These are phyloP conservation scores for Entomobrya proxima DNA, from an alignment of 2,888 invertebrate species.

Conservation along the genomic window DNA sequence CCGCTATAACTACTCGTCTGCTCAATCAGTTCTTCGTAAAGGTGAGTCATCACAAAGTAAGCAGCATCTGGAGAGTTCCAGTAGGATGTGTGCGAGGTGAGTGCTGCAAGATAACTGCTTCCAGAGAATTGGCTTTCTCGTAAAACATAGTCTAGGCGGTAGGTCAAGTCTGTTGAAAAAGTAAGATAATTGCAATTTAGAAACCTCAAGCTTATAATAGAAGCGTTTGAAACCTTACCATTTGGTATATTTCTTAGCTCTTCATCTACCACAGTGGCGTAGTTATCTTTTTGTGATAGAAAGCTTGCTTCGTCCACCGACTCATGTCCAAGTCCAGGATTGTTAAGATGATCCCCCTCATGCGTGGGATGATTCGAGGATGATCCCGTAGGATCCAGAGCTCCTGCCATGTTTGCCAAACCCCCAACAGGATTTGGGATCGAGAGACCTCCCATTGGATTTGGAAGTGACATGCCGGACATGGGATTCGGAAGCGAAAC, in stretches of 20 bases:
- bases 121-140: constrained; percentile 80
- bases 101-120: constrained; percentile 81
- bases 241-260: constrained; percentile 62
- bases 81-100: constrained; percentile 83
- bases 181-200: too few relatives aligned
- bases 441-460: constrained; percentile 10
- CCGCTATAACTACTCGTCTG: constrained; percentile 39
- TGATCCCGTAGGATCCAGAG: constrained; percentile 13
- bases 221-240: constrained; percentile 32
- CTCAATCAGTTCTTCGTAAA: constrained; percentile 69
- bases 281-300: constrained; percentile 45
- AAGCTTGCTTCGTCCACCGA: constrained; percentile 37
- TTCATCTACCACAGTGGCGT: constrained; percentile 57
- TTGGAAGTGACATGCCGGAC: neutral
- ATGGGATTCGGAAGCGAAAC: constrained; percentile 15
- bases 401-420: neutral
- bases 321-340: constrained; percentile 4
- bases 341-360: constrained; percentile 28
- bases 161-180: constrained; percentile 79
- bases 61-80: constrained; percentile 83
- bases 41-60: constrained; percentile 79
- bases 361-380: constrained; percentile 19
- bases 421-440: constrained; percentile 26
- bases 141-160: constrained; percentile 82
- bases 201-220: neutral